Percentiles rank a stretch among this genome's conserved stretches.
phyloP scores from a whole-genome alignment of 2,113 vertebrate species.

The Dasypus novemcinctus region DNA sequence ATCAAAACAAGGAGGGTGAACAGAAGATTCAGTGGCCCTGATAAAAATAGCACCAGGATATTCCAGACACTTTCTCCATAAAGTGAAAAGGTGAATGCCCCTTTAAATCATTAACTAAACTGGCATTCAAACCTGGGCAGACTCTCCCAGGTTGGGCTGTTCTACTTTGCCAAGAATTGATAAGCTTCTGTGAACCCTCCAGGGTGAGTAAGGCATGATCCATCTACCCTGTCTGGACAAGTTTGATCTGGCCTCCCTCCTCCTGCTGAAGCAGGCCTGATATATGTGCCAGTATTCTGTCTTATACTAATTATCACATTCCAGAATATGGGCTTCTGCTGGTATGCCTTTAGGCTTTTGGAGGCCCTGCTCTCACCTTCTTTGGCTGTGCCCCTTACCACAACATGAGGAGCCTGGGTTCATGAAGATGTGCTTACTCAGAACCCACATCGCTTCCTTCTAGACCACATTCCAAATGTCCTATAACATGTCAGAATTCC shows the following conservation, averaged over 20 bases:
- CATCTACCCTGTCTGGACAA: slow-evolving; percentile 51
- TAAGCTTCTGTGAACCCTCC: slow-evolving; percentile 61
- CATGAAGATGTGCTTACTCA: neutral
- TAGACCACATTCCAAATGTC: neutral
- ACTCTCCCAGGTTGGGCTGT: slow-evolving; percentile 23
- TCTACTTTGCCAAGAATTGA: slow-evolving; percentile 57
- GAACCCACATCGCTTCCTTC: neutral
- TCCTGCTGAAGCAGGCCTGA: slow-evolving; percentile 54
- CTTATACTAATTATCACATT: neutral
- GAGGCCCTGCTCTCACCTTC: neutral
- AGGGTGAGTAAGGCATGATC: neutral
- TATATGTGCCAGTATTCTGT: neutral
- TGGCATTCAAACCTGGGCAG: slow-evolving; percentile 25
- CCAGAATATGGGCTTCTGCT: neutral
- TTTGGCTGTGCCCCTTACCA: neutral
- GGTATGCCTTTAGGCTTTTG: neutral
- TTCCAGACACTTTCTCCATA: neutral
- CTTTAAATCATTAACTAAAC: slow-evolving; percentile 73
- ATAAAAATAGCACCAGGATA: slow-evolving; percentile 12
- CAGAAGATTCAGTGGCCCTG: neutral
- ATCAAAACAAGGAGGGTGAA: neutral
- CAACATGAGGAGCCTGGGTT: neutral
- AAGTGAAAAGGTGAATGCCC: slow-evolving; percentile 46
- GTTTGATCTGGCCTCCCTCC: slow-evolving; percentile 34
- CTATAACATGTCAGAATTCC: slow-evolving; percentile 2